Evolutionary conservation across 2,797 vertebrate species (phyloP).

Genomic region (Lindbergichthys nudifrons): DNA sequence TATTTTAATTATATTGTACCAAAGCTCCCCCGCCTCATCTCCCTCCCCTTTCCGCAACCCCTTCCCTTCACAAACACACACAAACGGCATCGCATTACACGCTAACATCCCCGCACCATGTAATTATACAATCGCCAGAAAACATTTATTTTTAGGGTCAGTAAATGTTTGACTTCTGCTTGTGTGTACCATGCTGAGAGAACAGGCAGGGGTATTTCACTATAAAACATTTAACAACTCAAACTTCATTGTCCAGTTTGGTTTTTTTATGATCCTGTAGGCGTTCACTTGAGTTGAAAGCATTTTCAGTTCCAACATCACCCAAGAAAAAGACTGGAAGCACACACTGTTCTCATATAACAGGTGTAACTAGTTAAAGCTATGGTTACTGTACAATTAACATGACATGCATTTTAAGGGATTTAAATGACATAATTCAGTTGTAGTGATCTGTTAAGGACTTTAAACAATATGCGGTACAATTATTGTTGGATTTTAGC

Average conservation of each 20-base stretch:
- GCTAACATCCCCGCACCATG: constrained; percentile 68
- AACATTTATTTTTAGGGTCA: constrained; percentile 85
- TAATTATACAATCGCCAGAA: constrained; percentile 82
- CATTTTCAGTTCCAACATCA: constrained; percentile 53
- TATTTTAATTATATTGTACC: constrained; percentile 85
- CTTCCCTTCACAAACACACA: constrained; percentile 84
- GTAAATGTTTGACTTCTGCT: constrained; percentile 82
- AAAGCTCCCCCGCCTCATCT: constrained; percentile 70
- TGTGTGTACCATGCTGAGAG: constrained; percentile 45
- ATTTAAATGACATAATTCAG: constrained; percentile 12
- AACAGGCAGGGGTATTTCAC: constrained; percentile 74
- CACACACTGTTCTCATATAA: constrained; percentile 48
- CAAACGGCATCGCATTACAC: constrained; percentile 79
- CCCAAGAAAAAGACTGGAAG: constrained; percentile 45
- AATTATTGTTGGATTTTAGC: background rate
- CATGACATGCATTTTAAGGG: constrained; percentile 4
- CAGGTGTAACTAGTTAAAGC: constrained; percentile 70
- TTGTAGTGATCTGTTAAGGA: constrained; percentile 8
- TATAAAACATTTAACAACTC: constrained; percentile 78
- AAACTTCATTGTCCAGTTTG: constrained; percentile 75
- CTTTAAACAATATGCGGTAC: background rate
- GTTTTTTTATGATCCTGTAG: constrained; percentile 69
- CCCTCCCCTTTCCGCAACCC: constrained; percentile 80
- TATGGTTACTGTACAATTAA: constrained; percentile 17
- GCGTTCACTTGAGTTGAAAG: constrained; percentile 67